Conservation (phyloP, 2,888 invertebrate genomes). For the Watsonalla cultraria region DNA sequence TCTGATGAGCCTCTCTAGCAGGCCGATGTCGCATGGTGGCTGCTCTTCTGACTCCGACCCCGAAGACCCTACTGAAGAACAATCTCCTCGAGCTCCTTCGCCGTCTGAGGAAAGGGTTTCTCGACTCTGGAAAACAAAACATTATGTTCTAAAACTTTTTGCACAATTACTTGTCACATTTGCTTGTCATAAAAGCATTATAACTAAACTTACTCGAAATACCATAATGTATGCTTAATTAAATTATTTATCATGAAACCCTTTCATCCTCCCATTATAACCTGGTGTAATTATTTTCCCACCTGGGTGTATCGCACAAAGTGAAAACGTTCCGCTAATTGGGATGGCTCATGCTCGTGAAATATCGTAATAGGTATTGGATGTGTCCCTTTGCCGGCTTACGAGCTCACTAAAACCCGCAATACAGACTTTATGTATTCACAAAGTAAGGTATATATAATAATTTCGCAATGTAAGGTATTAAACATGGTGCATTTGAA, state of each 20-base stretch:
- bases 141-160: background rate
- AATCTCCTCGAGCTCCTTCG: conserved; percentile 78
- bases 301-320: conserved; percentile 24
- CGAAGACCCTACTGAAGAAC: conserved; percentile 75
- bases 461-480: too few species aligned
- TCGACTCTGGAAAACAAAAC: conserved; percentile 73
- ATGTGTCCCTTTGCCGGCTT: conserved; percentile 45
- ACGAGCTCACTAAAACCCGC: conserved; percentile 22
- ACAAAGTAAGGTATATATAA: too few species aligned
- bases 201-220: background rate
- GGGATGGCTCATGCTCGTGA: conserved; percentile 32
- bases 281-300: conserved; percentile 13
- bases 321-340: conserved; percentile 47
- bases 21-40: conserved; percentile 89
- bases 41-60: conserved; percentile 81
- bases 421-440: conserved; percentile 19
- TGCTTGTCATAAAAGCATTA: conserved; percentile 7
- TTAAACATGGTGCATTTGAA: too few species aligned
- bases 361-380: conserved; percentile 43
- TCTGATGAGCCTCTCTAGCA: conserved; percentile 91
- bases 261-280: background rate
- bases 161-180: background rate
- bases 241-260: background rate
- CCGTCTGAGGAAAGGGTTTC: conserved; percentile 84
- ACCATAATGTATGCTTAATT: background rate